These are phyloP conservation scores for Tenthredo mesomela DNA, from an alignment of 2,888 invertebrate species.

Conservation along the genomic window DNA sequence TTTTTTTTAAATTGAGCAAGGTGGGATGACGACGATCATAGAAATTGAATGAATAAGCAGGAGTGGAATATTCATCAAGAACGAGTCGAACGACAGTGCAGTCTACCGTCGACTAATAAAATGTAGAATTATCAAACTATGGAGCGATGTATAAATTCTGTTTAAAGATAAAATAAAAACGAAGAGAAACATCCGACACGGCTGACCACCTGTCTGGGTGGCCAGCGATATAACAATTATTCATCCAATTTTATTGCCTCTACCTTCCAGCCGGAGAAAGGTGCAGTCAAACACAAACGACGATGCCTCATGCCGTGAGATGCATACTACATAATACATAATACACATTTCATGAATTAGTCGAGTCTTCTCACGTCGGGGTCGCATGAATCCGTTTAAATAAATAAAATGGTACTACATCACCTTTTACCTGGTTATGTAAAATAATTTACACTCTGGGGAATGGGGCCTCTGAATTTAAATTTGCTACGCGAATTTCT, in stretches of 20 bases:
- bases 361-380: not conserved
- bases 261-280: slow-evolving; percentile 24
- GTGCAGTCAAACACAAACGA: slow-evolving; percentile 26
- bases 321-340: slow-evolving; percentile 6
- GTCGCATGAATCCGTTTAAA: too few relatives aligned
- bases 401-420: too few relatives aligned
- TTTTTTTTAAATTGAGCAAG: not conserved
- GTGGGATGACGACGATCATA: not conserved
- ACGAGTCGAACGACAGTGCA: not conserved
- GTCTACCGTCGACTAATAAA: not conserved
- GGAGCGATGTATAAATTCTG: slow-evolving; percentile 6
- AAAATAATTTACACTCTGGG: too few relatives aligned
- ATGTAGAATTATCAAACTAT: not conserved
- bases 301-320: slow-evolving; percentile 15
- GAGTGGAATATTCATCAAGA: not conserved
- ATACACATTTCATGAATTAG: slow-evolving; percentile 21
- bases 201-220: slow-evolving; percentile 40
- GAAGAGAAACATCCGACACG: not conserved
- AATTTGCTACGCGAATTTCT: too few relatives aligned
- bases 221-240: slow-evolving; percentile 34
- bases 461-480: too few relatives aligned
- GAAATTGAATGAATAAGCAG: not conserved
- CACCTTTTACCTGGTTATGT: too few relatives aligned
- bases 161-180: slow-evolving; percentile 13
- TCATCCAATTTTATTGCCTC: slow-evolving; percentile 44